Percentiles rank a stretch among this genome's conserved stretches.
Conservation (phyloP, 2,888 invertebrate genomes). For the Chrysolina oricalcia region DNA sequence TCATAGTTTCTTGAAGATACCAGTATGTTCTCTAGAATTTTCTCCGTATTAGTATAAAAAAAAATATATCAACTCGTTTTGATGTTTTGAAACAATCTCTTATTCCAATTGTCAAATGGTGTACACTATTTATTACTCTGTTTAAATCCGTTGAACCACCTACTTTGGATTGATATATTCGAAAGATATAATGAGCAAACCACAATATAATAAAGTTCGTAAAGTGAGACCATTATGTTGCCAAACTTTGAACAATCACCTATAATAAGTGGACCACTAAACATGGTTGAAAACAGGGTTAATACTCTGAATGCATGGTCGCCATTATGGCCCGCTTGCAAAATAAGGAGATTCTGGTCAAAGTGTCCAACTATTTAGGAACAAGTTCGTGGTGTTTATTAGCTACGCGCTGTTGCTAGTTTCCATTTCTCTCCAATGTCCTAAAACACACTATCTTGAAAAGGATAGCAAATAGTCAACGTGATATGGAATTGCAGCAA, state of each 20-base stretch:
- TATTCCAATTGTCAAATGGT: too few relatives aligned
- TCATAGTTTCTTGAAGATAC: too few relatives aligned
- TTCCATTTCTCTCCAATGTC: not conserved
- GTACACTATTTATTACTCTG: too few relatives aligned
- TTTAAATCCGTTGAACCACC: not conserved
- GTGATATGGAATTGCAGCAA: slow-evolving; percentile 18
- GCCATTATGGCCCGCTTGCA: not conserved
- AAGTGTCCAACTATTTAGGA: not conserved
- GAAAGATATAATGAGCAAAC: not conserved
- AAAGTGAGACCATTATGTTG: not conserved
- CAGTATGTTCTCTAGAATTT: too few relatives aligned
- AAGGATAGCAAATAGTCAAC: not conserved
- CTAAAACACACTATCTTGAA: not conserved
- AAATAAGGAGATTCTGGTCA: not conserved
- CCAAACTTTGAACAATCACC: not conserved
- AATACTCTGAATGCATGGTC: not conserved
- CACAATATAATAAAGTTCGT: not conserved
- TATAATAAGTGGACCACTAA: not conserved
- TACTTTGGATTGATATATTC: not conserved
- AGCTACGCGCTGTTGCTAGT: not conserved
- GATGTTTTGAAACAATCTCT: too few relatives aligned
- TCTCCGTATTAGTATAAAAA: too few relatives aligned
- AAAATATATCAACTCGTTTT: too few relatives aligned
- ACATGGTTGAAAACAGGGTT: not conserved
- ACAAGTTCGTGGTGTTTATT: slow-evolving; percentile 7